A percentile compares a stretch with the other conserved stretches of the same genome.
Conservation (phyloP, 2,888 invertebrate species). For the Monopis laevigella region DNA sequence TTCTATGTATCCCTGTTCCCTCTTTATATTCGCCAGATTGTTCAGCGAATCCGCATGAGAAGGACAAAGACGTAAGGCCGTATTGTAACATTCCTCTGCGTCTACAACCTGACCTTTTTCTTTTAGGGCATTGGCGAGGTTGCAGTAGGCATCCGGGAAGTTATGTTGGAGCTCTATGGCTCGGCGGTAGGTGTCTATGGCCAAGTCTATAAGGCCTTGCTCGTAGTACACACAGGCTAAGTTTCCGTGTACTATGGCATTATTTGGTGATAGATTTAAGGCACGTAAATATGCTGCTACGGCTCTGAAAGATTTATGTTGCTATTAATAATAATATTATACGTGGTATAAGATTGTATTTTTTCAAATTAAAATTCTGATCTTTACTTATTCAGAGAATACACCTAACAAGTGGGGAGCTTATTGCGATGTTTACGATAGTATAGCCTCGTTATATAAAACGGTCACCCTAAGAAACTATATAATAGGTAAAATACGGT, state of each 20-base stretch:
- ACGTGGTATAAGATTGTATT: too few relatives aligned
- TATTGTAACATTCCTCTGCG: constrained; percentile 98
- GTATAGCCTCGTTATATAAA: too few relatives aligned
- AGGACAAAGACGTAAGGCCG: constrained; percentile 92
- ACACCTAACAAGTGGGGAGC: too few relatives aligned
- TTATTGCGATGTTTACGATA: too few relatives aligned
- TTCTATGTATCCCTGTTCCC: constrained; percentile 98
- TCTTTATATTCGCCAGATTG: constrained; percentile 98
- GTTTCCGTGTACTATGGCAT: constrained; percentile 99
- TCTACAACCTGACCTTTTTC: constrained; percentile 97
- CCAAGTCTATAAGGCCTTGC: constrained; percentile 97
- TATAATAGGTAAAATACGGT: too few relatives aligned
- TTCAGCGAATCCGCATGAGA: constrained; percentile 99
- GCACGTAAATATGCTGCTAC: constrained; percentile 98
- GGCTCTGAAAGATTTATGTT: constrained; percentile 87
- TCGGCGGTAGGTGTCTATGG: constrained; percentile 96
- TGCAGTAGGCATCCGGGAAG: constrained; percentile 99
- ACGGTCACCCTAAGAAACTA: too few relatives aligned
- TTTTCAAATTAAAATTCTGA: too few relatives aligned
- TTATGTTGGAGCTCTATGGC: constrained; percentile 99
- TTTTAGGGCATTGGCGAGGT: constrained; percentile 98
- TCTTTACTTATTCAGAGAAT: too few relatives aligned
- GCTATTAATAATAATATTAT: too few relatives aligned
- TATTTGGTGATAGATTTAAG: constrained; percentile 95
- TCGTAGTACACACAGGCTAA: constrained; percentile 99